A percentile compares a stretch with the other conserved stretches of the same genome.
These are phyloP conservation scores for Microtus pennsylvanicus DNA, from an alignment of 2,113 vertebrate genomes.

Conservation along the genomic window DNA sequence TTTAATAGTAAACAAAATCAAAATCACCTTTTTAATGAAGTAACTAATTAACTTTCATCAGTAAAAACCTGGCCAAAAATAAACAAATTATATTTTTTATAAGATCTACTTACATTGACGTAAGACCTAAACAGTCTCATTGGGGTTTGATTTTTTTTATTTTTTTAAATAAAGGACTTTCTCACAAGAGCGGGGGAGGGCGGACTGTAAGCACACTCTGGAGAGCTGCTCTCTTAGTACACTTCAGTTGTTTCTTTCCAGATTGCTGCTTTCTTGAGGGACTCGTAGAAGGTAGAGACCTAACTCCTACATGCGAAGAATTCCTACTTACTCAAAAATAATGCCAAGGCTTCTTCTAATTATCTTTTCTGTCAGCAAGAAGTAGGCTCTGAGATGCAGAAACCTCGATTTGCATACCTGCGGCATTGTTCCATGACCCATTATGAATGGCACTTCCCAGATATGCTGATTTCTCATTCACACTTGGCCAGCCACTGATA, in stretches of 20 bases:
- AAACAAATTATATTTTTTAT: background rate
- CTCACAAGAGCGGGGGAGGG: background rate
- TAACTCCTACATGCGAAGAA: background rate
- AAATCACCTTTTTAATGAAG: slow-evolving; percentile 30
- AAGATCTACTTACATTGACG: background rate
- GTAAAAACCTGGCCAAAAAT: slow-evolving; percentile 16
- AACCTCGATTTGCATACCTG: background rate
- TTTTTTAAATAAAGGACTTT: slow-evolving; percentile 17
- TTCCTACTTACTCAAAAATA: background rate
- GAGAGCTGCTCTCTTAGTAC: background rate
- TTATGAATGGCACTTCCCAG: background rate
- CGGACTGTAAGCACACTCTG: background rate
- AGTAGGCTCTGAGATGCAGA: background rate
- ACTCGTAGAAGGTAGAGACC: background rate
- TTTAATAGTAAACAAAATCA: slow-evolving; percentile 10
- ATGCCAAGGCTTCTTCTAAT: background rate
- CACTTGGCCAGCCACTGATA: background rate
- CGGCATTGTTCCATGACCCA: background rate
- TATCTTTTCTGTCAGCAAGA: background rate
- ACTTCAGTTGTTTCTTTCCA: slow-evolving; percentile 33
- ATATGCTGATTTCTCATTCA: background rate
- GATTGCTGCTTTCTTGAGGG: slow-evolving; percentile 43
- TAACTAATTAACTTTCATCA: slow-evolving; percentile 37
- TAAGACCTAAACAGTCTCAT: slow-evolving; percentile 3
- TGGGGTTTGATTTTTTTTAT: background rate